Evolutionary conservation across 2,888 invertebrate genomes (phyloP).

Genomic region (Oscheius sp.): DNA sequence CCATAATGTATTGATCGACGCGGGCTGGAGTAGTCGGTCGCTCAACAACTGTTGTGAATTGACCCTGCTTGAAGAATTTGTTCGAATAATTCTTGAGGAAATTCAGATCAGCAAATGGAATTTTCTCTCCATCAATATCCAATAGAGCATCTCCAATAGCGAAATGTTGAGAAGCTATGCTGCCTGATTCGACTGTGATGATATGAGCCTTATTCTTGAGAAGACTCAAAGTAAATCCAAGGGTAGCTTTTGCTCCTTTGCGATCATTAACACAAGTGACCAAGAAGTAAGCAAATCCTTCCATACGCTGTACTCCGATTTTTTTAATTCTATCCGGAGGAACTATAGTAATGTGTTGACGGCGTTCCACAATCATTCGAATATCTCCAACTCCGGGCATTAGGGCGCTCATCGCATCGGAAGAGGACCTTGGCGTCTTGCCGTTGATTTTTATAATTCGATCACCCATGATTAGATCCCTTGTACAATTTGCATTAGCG

Average conservation of each 20-base stretch:
- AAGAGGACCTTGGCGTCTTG: neutral
- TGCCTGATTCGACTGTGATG: constrained; percentile 14
- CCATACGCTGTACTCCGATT: constrained; percentile 17
- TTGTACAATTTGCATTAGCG: neutral
- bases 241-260: constrained; percentile 1
- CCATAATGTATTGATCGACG: neutral
- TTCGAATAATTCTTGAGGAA: constrained; percentile 22
- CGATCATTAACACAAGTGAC: constrained; percentile 16
- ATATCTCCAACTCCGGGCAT: neutral
- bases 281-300: constrained; percentile 26
- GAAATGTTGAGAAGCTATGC: constrained; percentile 25
- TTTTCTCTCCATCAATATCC: constrained; percentile 19
- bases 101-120: constrained; percentile 20
- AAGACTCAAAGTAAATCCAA: constrained; percentile 15
- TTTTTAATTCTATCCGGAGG: constrained; percentile 3
- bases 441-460: constrained; percentile 5
- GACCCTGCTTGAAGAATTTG: constrained; percentile 24
- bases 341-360: neutral
- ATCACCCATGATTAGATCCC: constrained; percentile 23
- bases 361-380: neutral
- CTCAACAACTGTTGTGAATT: constrained; percentile 23
- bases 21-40: constrained; percentile 9
- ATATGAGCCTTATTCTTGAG: constrained; percentile 23
- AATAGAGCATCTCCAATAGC: constrained; percentile 24
- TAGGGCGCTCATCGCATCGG: neutral